phyloP scores from a whole-genome alignment of 2,888 invertebrate species.

The Apeira syringaria region DNA sequence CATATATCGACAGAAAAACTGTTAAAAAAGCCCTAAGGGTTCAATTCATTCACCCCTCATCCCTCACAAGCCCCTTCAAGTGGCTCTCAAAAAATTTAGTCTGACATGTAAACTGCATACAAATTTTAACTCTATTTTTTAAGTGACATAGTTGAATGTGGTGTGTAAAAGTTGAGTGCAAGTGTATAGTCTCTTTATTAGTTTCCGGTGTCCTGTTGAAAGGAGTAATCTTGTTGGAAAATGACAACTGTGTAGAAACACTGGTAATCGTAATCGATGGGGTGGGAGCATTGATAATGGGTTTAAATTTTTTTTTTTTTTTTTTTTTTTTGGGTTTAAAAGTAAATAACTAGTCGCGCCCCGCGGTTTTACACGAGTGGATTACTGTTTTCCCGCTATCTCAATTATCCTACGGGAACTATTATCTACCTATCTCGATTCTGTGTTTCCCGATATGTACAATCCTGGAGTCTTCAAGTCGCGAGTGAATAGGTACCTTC shows the following conservation, averaged over 20 bases:
- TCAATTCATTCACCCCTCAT: conserved; percentile 26
- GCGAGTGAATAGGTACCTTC: no score
- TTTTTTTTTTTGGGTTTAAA: no score
- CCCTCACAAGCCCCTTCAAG: conserved; percentile 21
- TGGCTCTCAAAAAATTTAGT: conserved; percentile 22
- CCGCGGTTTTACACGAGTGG: no score
- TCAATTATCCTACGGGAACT: no score
- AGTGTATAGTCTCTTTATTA: conserved; percentile 57
- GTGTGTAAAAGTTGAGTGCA: conserved; percentile 9
- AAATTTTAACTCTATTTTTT: conserved; percentile 16
- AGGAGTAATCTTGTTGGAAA: conserved; percentile 58
- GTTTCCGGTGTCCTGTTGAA: conserved; percentile 54
- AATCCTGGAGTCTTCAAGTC: no score
- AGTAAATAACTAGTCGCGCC: no score
- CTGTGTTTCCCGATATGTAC: no score
- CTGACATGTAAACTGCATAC: conserved; percentile 10
- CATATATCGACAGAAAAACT: conserved; percentile 71
- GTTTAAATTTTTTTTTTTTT: no score
- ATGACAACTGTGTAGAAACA: conserved; percentile 36
- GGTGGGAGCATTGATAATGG: neutral
- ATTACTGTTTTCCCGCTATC: no score
- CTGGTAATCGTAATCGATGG: conserved; percentile 4
- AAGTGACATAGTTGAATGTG: conserved; percentile 3
- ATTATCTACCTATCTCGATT: no score
- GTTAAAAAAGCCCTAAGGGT: conserved; percentile 75